Evolutionary conservation across 2,888 invertebrate genomes (phyloP).

Genomic region (Rhamnusium bicolor): DNA sequence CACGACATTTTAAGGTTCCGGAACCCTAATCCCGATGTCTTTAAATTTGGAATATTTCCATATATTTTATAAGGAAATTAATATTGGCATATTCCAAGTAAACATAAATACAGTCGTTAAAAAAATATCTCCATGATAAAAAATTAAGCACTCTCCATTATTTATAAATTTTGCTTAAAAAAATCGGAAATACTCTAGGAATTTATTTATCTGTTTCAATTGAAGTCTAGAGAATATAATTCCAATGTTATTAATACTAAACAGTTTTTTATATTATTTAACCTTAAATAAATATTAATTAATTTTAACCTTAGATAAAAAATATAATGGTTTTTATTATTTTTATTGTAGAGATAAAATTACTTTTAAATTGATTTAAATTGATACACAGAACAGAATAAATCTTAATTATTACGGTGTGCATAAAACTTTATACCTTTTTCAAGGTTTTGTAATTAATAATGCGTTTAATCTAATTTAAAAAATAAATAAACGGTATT

Average conservation of each 20-base stretch:
- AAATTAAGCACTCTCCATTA: not conserved
- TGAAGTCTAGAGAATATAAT: conserved; percentile 25
- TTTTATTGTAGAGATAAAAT: conserved; percentile 2
- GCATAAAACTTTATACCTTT: not conserved
- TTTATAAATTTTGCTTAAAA: not conserved
- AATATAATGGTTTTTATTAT: conserved; percentile 3
- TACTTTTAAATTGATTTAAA: conserved; percentile 8
- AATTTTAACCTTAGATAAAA: conserved; percentile 31
- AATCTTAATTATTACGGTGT: conserved; percentile 3
- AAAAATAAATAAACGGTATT: not conserved
- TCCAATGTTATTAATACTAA: not conserved
- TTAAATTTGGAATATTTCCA: too few species aligned
- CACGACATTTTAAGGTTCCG: too few species aligned
- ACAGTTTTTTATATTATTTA: not conserved
- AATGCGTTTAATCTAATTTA: not conserved
- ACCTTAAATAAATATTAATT: conserved; percentile 26
- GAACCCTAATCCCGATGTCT: too few species aligned
- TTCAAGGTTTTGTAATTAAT: conserved; percentile 9
- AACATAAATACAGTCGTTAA: too few species aligned
- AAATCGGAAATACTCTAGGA: conserved; percentile 15
- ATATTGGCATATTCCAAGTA: too few species aligned
- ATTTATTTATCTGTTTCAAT: conserved; percentile 13
- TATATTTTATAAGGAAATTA: too few species aligned
- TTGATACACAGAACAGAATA: conserved; percentile 9
- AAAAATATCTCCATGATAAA: not conserved